Percentiles rank a stretch among this genome's conserved stretches.
Conservation (phyloP, 2,113 vertebrate genomes). For the Sialia sialis region DNA sequence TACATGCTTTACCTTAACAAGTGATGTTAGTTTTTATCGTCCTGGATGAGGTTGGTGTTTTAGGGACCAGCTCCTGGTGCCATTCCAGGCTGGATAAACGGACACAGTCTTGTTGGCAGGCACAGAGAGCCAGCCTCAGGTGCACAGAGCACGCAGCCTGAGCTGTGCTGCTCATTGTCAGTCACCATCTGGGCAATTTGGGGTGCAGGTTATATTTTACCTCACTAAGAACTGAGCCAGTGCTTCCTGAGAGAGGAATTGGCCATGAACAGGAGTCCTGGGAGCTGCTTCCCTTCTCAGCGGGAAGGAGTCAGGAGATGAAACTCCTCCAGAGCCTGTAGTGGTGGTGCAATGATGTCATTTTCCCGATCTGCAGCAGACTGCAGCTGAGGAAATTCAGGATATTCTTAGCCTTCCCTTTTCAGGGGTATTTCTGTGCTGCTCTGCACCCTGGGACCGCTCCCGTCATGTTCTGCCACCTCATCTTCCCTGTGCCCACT, state of each 20-base stretch:
- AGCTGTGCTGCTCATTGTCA: not conserved
- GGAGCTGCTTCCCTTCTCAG: not conserved
- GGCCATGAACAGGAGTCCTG: not conserved
- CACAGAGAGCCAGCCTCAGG: not conserved
- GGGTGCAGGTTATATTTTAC: not conserved
- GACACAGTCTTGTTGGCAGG: not conserved
- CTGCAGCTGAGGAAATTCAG: not conserved
- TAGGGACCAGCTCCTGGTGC: not conserved
- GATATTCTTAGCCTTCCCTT: not conserved
- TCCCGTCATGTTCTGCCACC: not conserved
- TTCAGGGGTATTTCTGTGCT: not conserved
- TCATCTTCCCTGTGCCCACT: not conserved
- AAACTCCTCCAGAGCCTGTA: not conserved
- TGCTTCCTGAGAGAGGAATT: not conserved
- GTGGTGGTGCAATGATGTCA: conserved; percentile 11
- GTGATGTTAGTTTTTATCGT: not conserved
- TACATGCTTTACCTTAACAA: fast-evolving
- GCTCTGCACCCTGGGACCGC: not conserved
- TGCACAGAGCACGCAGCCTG: not conserved
- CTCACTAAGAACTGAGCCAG: not conserved
- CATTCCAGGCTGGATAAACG: fast-evolving
- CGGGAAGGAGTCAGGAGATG: not conserved
- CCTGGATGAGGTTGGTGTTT: not conserved
- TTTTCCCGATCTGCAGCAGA: conserved; percentile 22
- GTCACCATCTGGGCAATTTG: not conserved